These are phyloP conservation scores for Tachina grossa DNA, from an alignment of 2,888 invertebrate species.

Conservation along the genomic window DNA sequence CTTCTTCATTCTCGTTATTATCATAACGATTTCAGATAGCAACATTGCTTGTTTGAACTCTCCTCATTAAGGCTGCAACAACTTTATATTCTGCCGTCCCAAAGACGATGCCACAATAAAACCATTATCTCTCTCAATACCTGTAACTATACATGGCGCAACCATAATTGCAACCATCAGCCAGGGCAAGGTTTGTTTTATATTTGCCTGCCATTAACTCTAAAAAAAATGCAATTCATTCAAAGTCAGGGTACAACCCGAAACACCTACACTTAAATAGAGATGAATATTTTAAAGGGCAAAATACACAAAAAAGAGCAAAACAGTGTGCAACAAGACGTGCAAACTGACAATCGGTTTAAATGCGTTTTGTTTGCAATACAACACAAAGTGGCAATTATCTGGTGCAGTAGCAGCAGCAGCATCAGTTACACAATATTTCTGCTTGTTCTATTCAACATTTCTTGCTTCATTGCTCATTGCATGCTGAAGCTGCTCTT, in stretches of 20 bases:
- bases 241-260: background rate
- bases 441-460: background rate
- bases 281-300: constrained; percentile 21
- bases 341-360: constrained; percentile 36
- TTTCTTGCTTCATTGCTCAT: constrained; percentile 18
- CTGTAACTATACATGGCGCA: background rate
- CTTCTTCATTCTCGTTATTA: background rate
- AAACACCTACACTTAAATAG: constrained; percentile 1
- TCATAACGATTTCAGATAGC: constrained; percentile 18
- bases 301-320: background rate
- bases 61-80: background rate
- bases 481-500: background rate
- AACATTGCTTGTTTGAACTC: constrained; percentile 6
- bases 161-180: constrained; percentile 24
- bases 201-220: constrained; percentile 20
- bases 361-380: constrained; percentile 30
- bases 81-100: background rate
- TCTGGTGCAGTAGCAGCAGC: background rate
- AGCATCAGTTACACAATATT: constrained; percentile 2
- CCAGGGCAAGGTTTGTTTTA: constrained; percentile 20
- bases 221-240: background rate
- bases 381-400: constrained; percentile 34
- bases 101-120: background rate
- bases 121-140: constrained; percentile 1
- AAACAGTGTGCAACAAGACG: constrained; percentile 1